These are phyloP conservation scores for Sterna hirundo DNA, from an alignment of 2,113 vertebrate genomes.

Conservation along the genomic window DNA sequence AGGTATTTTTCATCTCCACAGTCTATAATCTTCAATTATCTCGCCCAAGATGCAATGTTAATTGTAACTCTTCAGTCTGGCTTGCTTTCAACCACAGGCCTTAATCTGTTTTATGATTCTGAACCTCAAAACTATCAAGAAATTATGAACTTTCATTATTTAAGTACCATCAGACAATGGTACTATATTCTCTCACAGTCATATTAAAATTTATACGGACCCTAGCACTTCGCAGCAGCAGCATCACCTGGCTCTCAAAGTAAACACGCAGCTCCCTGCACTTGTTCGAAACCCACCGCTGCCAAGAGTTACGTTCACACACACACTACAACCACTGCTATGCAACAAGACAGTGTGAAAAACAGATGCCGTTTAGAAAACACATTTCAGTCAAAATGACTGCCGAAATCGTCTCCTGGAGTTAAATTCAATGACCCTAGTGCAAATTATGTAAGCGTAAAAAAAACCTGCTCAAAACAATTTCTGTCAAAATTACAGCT, in stretches of 20 bases:
- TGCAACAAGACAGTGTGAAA: background rate
- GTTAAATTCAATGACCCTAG: conserved; percentile 35
- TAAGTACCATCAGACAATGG: background rate
- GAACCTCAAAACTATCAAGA: background rate
- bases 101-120: background rate
- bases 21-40: background rate
- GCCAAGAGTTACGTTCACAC: background rate
- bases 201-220: background rate
- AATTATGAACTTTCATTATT: background rate
- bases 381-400: conserved; percentile 24
- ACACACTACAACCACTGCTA: background rate
- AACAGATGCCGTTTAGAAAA: conserved; percentile 18
- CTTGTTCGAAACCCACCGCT: background rate
- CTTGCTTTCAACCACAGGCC: background rate
- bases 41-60: background rate
- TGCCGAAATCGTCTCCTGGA: background rate
- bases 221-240: background rate
- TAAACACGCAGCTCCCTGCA: background rate
- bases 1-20: background rate
- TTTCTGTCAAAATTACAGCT: background rate
- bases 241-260: background rate
- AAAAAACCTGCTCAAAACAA: background rate
- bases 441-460: background rate
- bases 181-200: background rate
- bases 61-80: background rate